Evolutionary conservation across 2,888 invertebrate genomes (phyloP).

Genomic region (Biston betularia): DNA sequence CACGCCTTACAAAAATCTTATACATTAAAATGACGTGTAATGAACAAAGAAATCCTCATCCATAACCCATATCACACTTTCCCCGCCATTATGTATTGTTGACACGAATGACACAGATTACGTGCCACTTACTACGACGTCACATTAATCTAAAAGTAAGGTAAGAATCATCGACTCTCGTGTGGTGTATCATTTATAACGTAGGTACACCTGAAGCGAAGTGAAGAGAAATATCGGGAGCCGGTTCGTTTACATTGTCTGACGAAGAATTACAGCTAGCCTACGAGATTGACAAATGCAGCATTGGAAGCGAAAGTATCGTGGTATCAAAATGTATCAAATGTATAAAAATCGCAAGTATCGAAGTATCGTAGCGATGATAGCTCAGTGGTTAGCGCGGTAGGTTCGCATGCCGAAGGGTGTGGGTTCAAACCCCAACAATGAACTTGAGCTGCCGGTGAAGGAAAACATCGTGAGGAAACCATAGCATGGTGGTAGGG

Average conservation of each 20-base stretch:
- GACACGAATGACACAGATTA: constrained; percentile 24
- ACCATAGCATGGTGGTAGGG: no score
- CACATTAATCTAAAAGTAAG: constrained; percentile 21
- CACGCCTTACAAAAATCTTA: neutral
- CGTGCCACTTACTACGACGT: constrained; percentile 17
- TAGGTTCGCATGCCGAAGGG: no score
- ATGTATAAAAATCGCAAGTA: no score
- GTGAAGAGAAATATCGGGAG: constrained; percentile 28
- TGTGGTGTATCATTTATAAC: constrained; percentile 31
- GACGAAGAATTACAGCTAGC: neutral
- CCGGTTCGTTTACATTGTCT: constrained; percentile 26
- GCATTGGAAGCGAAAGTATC: no score
- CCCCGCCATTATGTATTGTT: constrained; percentile 35
- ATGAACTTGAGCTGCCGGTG: no score
- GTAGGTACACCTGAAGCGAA: constrained; percentile 27
- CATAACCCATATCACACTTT: constrained; percentile 34
- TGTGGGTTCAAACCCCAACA: no score
- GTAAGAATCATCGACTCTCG: constrained; percentile 26
- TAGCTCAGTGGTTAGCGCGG: no score
- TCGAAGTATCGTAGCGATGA: no score
- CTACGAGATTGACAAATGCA: no score
- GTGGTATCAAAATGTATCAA: no score
- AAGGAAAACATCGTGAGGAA: no score
- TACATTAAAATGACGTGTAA: constrained; percentile 20
- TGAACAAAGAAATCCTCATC: constrained; percentile 27